A percentile compares a stretch with the other conserved stretches of the same genome.
phyloP scores from a whole-genome alignment of 2,797 vertebrate species.

The Darevskia nairensis region DNA sequence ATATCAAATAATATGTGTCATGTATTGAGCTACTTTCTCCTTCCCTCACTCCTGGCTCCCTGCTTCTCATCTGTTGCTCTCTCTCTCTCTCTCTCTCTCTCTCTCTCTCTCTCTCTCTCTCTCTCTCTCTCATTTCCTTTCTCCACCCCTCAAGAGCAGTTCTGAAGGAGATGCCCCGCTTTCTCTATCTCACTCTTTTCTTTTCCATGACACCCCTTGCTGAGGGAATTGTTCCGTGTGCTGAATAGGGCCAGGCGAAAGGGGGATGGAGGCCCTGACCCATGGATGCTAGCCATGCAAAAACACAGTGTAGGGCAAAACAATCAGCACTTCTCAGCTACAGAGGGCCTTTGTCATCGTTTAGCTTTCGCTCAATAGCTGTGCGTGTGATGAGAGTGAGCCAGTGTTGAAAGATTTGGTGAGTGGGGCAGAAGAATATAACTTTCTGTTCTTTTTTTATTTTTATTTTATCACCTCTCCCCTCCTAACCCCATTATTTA shows the following conservation, averaged over 20 bases:
- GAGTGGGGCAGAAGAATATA: conserved; percentile 10
- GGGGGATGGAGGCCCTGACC: conserved; percentile 34
- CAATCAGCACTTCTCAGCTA: conserved; percentile 27
- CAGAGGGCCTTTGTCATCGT: conserved; percentile 26
- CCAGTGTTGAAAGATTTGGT: neutral
- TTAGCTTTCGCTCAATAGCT: conserved; percentile 3
- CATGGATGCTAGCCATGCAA: conserved; percentile 24
- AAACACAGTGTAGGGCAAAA: conserved; percentile 46
- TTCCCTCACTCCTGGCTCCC: neutral
- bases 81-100: neutral
- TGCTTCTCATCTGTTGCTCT: neutral
- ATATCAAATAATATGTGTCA: too few species aligned
- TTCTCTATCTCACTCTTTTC: neutral
- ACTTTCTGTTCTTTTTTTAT: neutral
- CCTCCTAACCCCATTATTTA: neutral
- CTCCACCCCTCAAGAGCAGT: neutral
- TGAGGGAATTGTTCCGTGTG: conserved; percentile 8
- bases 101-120: neutral
- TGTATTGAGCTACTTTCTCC: conserved; percentile 19
- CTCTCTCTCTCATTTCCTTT: conserved; percentile 7
- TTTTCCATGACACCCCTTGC: neutral
- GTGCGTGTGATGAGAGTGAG: neutral
- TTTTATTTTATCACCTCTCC: neutral
- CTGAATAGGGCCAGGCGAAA: conserved; percentile 23
- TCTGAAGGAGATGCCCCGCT: neutral